Conservation (phyloP, 1,140 invertebrate species). For the Drosophila navojoa region DNA sequence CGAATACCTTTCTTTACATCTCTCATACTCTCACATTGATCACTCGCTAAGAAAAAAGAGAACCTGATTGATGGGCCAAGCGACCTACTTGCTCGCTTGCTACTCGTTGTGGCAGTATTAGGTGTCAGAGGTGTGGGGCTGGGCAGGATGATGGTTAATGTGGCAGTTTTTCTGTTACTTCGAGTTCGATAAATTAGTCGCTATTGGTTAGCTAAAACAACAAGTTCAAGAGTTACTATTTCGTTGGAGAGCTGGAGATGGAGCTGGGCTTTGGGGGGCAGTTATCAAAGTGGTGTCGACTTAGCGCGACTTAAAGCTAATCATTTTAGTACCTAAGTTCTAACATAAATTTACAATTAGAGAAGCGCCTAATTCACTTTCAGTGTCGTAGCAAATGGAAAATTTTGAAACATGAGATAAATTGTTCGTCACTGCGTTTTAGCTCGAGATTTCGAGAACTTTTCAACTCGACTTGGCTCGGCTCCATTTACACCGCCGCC, state of each 20-base stretch:
- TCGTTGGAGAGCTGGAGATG: constrained; percentile 17
- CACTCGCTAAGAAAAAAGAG: constrained; percentile 4
- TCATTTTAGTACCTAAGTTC: constrained; percentile 71
- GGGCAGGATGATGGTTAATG: constrained; percentile 48
- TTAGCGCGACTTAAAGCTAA: constrained; percentile 70
- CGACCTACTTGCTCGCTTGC: constrained; percentile 27
- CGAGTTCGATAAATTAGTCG: constrained; percentile 31
- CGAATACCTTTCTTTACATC: neutral
- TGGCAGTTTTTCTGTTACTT: constrained; percentile 71
- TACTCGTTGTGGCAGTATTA: constrained; percentile 59
- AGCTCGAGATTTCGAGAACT: constrained; percentile 59
- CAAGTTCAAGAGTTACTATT: constrained; percentile 18
- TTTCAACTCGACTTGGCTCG: constrained; percentile 3
- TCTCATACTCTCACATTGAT: constrained; percentile 18
- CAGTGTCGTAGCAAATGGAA: constrained; percentile 67
- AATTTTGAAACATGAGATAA: constrained; percentile 80
- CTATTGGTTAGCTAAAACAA: constrained; percentile 11
- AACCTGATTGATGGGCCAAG: constrained; percentile 11
- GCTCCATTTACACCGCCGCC: constrained; percentile 41
- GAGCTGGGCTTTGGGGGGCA: constrained; percentile 25
- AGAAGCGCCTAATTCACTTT: constrained; percentile 79
- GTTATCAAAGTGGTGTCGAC: constrained; percentile 53
- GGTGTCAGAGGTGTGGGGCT: constrained; percentile 14
- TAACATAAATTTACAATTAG: constrained; percentile 72
- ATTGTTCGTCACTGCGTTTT: constrained; percentile 55